A percentile compares a stretch with the other conserved stretches of the same genome.
Conservation (phyloP, 2,797 vertebrate genomes). For the Malacoctenus gilli region DNA sequence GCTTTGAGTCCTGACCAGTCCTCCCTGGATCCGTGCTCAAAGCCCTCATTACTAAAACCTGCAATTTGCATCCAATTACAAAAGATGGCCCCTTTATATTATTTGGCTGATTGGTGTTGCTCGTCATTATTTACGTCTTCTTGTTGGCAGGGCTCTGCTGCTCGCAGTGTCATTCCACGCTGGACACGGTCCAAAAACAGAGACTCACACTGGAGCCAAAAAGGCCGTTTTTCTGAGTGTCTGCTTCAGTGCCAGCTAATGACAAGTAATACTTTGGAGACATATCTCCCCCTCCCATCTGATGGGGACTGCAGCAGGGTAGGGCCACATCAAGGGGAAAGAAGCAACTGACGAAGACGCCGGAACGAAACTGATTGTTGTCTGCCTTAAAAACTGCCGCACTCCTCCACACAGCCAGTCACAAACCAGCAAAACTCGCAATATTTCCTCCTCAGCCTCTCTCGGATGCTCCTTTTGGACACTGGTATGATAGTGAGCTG, state of each 20-base stretch:
- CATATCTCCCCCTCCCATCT: slow-evolving; percentile 38
- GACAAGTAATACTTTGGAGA: slow-evolving; percentile 59
- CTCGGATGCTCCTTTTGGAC: no score
- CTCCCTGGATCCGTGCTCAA: slow-evolving; percentile 25
- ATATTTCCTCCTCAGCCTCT: no score
- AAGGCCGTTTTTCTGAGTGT: slow-evolving; percentile 46
- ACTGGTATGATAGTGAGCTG: no score
- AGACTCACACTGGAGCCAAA: slow-evolving; percentile 39
- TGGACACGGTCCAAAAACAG: slow-evolving; percentile 46
- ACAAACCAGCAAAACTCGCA: no score
- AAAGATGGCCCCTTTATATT: slow-evolving; percentile 9
- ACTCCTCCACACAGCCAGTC: no score
- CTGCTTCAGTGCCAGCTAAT: slow-evolving; percentile 52
- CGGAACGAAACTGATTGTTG: no score
- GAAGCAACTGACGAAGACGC: no score
- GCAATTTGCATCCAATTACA: slow-evolving; percentile 53
- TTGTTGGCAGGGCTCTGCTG: slow-evolving; percentile 21
- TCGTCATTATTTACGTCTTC: slow-evolving; percentile 32
- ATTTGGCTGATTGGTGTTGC: slow-evolving; percentile 12
- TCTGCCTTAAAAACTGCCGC: no score
- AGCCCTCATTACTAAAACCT: slow-evolving; percentile 51
- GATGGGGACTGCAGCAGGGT: slow-evolving; percentile 29
- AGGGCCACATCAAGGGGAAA: slow-evolving; percentile 25
- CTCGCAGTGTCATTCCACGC: slow-evolving; percentile 44
- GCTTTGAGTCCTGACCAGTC: slow-evolving; percentile 15